These are phyloP conservation scores for Ptychodera flava DNA, from an alignment of 35 echinoderm and acorn worm genomes.

Conservation along the genomic window DNA sequence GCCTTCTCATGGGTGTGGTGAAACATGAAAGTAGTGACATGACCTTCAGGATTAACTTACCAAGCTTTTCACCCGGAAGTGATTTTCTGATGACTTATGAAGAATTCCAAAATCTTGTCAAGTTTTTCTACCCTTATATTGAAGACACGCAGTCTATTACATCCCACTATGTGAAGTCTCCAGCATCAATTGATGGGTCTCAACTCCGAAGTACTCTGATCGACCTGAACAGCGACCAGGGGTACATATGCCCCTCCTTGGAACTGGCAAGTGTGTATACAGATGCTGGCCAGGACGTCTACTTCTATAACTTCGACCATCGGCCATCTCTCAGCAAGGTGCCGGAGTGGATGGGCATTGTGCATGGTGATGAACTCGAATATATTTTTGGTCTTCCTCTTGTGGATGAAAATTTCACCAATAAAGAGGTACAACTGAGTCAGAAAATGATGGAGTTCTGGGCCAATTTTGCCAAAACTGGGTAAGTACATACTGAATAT, in stretches of 20 bases:
- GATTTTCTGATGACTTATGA: background rate
- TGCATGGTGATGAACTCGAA: constrained; percentile 12
- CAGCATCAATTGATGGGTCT: background rate
- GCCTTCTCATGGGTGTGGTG: background rate
- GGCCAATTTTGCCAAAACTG: constrained; percentile 39
- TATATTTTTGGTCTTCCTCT: constrained; percentile 37
- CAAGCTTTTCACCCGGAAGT: background rate
- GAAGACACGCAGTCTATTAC: background rate
- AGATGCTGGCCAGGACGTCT: constrained; percentile 36
- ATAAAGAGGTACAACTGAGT: constrained; percentile 22
- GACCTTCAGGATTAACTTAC: background rate
- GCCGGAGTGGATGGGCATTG: background rate
- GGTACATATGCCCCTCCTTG: constrained; percentile 51
- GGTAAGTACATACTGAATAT: constrained; percentile 35
- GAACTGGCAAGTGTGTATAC: constrained; percentile 49
- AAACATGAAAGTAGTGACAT: background rate
- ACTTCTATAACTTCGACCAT: constrained; percentile 67
- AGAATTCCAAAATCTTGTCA: background rate
- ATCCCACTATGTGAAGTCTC: background rate
- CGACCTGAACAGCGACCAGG: constrained; percentile 26
- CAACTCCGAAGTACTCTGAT: background rate
- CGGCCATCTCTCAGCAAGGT: constrained; percentile 36
- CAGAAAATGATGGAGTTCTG: constrained; percentile 27
- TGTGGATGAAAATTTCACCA: constrained; percentile 12
- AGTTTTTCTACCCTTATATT: background rate